Evolutionary conservation across 2,888 invertebrate genomes (phyloP).

Genomic region (Tribolium freemani): DNA sequence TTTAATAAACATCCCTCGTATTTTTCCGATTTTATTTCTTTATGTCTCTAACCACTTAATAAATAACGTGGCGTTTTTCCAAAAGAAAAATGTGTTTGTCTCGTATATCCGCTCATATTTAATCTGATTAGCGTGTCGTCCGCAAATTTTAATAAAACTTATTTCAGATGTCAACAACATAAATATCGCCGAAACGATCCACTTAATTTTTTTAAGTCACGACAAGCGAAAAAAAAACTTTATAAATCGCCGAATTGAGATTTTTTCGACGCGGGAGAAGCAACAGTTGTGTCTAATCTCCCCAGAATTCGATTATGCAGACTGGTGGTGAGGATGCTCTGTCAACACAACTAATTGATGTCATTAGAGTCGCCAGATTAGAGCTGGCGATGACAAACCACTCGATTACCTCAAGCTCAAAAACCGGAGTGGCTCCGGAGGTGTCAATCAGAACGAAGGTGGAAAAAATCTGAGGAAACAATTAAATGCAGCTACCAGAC

Average conservation of each 20-base stretch:
- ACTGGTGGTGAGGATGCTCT: constrained; percentile 40
- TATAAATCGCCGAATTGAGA: constrained; percentile 12
- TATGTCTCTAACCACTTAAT: constrained; percentile 20
- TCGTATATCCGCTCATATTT: background rate
- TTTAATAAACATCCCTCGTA: constrained; percentile 28
- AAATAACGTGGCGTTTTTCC: constrained; percentile 12
- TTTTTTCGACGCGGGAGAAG: constrained; percentile 23
- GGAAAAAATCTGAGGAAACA: background rate
- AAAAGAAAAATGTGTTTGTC: background rate
- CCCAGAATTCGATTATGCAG: constrained; percentile 26
- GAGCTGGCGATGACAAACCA: constrained; percentile 44
- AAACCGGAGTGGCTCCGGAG: constrained; percentile 19
- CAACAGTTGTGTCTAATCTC: constrained; percentile 31
- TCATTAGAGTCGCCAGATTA: constrained; percentile 47
- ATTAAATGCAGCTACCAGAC: too few species aligned
- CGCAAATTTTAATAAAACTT: background rate
- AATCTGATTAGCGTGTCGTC: background rate
- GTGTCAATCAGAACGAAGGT: constrained; percentile 36
- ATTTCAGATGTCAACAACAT: constrained; percentile 9
- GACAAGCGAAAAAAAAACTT: background rate
- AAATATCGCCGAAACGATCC: constrained; percentile 18
- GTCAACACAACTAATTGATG: constrained; percentile 51
- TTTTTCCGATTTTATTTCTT: constrained; percentile 22
- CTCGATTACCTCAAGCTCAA: constrained; percentile 38
- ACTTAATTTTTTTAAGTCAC: constrained; percentile 24